Evolutionary conservation across 2,113 vertebrate genomes (phyloP).

Genomic region (Euleptes europaea): DNA sequence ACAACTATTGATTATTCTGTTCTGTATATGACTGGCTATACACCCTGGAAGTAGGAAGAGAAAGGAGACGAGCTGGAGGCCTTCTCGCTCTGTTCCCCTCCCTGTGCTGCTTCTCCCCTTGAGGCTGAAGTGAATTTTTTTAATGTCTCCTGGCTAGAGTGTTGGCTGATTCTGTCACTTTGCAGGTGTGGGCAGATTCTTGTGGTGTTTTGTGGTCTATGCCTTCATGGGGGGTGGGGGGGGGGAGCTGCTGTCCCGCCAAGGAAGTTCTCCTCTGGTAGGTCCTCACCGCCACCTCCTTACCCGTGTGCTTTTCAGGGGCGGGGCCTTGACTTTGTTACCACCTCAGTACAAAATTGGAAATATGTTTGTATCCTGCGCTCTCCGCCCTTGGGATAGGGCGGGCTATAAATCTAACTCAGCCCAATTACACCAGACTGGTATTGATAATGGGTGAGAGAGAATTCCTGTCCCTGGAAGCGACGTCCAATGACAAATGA

Average conservation of each 20-base stretch:
- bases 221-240: background rate
- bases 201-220: no score
- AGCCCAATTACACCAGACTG: background rate
- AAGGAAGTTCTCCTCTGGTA: background rate
- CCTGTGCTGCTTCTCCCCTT: no score
- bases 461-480: constrained; percentile 2
- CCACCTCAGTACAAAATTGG: background rate
- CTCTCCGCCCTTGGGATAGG: background rate
- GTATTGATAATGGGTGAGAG: background rate
- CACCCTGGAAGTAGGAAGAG: no score
- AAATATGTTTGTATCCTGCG: background rate
- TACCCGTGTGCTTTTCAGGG: background rate
- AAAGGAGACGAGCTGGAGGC: no score
- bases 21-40: no score
- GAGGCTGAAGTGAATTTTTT: no score
- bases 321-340: background rate
- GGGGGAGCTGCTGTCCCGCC: background rate
- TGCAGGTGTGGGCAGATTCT: no score
- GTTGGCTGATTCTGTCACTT: no score
- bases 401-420: background rate
- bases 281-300: background rate
- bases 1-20: no score
- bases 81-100: no score
- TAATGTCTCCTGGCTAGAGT: no score
- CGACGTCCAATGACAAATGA: background rate